Percentiles rank a stretch among this genome's conserved stretches.
Evolutionary conservation across 2,888 invertebrate genomes (phyloP).

Genomic region (Xestia ashworthii): DNA sequence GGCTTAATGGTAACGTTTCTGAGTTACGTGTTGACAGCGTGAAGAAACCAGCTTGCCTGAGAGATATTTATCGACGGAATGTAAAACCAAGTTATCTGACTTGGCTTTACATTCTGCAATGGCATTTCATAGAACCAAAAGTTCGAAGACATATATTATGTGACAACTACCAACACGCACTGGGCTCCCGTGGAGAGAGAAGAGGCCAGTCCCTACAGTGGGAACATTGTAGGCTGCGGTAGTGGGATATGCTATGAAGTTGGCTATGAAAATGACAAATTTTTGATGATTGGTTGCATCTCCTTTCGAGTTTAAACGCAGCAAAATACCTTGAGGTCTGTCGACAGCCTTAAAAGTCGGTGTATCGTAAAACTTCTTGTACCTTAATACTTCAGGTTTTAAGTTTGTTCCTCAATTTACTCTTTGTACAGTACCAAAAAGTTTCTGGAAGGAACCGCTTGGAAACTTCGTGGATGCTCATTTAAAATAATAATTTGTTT

Average conservation of each 20-base stretch:
- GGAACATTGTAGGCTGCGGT: neutral
- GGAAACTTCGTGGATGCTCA: conserved; percentile 25
- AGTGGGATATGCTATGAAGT: neutral
- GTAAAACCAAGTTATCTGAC: neutral
- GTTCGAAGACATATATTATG: neutral
- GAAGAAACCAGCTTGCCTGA: too few species aligned
- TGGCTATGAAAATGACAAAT: neutral
- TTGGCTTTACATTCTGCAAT: too few species aligned
- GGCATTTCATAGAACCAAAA: neutral
- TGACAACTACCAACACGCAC: neutral
- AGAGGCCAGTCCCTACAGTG: neutral
- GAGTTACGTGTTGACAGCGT: neutral
- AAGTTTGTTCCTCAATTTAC: conserved; percentile 12
- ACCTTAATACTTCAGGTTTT: conserved; percentile 8
- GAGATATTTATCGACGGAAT: too few species aligned
- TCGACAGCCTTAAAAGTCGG: neutral
- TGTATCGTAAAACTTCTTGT: conserved; percentile 3
- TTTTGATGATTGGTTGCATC: neutral
- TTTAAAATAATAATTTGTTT: conserved; percentile 45
- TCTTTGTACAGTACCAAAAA: conserved; percentile 10
- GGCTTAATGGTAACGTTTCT: neutral
- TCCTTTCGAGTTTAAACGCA: too few species aligned
- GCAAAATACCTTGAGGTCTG: neutral
- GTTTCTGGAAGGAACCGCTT: neutral
- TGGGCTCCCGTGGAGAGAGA: neutral